Percentiles rank a stretch among this genome's conserved stretches.
phyloP scores from a whole-genome alignment of 2,888 invertebrate species.

The Dusona sp. region DNA sequence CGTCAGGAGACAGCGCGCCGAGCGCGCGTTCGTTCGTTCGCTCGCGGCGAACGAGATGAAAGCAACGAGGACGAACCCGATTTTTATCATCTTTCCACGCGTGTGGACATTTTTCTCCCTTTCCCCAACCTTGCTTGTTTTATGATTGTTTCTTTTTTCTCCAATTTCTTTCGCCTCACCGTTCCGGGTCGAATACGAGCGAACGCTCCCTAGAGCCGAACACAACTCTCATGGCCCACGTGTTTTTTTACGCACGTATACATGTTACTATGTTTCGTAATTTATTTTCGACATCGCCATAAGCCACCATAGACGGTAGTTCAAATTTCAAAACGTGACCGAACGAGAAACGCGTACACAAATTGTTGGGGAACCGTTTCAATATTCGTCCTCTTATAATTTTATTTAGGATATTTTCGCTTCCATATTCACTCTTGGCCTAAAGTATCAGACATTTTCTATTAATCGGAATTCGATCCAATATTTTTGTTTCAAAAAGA shows the following conservation, averaged over 20 bases:
- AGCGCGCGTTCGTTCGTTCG: conserved; percentile 42
- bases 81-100: conserved; percentile 60
- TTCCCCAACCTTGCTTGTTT: conserved; percentile 17
- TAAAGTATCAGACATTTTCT: not conserved
- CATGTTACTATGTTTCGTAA: conserved; percentile 42
- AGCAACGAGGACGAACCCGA: conserved; percentile 51
- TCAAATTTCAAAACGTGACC: conserved; percentile 65
- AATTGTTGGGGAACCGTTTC: not conserved
- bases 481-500: too few relatives aligned
- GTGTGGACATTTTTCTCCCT: conserved; percentile 8
- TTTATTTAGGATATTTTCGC: not conserved
- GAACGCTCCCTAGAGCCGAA: not conserved
- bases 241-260: conserved; percentile 23
- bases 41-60: conserved; percentile 23
- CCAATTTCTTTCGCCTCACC: not conserved
- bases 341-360: conserved; percentile 29
- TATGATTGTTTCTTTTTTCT: not conserved
- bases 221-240: conserved; percentile 46
- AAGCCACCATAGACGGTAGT: conserved; percentile 42
- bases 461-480: not conserved
- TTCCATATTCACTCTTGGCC: not conserved
- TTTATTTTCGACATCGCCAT: conserved; percentile 57
- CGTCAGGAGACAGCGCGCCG: conserved; percentile 38
- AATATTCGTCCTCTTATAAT: not conserved
- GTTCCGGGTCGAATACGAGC: conserved; percentile 17